A percentile compares a stretch with the other conserved stretches of the same genome.
Evolutionary conservation across 35 echinoderm and acorn worm genomes (phyloP).

Genomic region (Ophioderma brevispina): DNA sequence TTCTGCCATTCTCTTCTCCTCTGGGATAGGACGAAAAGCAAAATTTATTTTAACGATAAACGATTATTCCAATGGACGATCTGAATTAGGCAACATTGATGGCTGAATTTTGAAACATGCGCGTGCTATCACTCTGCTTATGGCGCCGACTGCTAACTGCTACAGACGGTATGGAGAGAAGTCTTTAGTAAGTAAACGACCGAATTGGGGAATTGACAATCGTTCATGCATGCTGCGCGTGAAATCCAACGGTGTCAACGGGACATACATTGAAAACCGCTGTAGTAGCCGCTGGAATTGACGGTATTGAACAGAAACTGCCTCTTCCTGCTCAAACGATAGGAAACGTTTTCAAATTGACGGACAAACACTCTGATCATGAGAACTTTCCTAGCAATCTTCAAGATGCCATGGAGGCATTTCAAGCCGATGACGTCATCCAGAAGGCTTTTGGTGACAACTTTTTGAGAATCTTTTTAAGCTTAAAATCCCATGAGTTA

Average conservation of each 20-base stretch:
- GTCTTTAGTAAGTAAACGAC: constrained; percentile 32
- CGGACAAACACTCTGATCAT: too few species aligned
- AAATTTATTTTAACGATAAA: constrained; percentile 16
- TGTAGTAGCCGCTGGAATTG: constrained; percentile 79
- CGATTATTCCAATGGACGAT: constrained; percentile 28
- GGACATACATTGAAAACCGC: constrained; percentile 83
- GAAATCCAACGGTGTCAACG: constrained; percentile 45
- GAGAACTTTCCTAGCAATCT: too few species aligned
- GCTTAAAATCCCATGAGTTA: too few species aligned
- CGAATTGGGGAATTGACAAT: constrained; percentile 79
- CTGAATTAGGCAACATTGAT: constrained; percentile 71
- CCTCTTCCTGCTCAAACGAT: constrained; percentile 37
- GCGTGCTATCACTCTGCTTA: constrained; percentile 46
- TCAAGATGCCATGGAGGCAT: too few species aligned
- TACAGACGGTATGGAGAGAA: constrained; percentile 14
- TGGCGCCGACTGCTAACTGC: constrained; percentile 72
- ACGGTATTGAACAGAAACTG: constrained; percentile 56
- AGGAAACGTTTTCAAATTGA: constrained; percentile 46
- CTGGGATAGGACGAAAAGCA: constrained; percentile 3
- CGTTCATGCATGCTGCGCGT: constrained; percentile 65
- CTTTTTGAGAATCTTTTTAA: too few species aligned
- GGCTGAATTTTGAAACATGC: constrained; percentile 71
- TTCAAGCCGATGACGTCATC: too few species aligned
- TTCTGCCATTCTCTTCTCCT: constrained; percentile 80
- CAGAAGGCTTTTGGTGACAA: too few species aligned